phyloP scores from a whole-genome alignment of 2,888 invertebrate genomes.

The Mythimna pallens region DNA sequence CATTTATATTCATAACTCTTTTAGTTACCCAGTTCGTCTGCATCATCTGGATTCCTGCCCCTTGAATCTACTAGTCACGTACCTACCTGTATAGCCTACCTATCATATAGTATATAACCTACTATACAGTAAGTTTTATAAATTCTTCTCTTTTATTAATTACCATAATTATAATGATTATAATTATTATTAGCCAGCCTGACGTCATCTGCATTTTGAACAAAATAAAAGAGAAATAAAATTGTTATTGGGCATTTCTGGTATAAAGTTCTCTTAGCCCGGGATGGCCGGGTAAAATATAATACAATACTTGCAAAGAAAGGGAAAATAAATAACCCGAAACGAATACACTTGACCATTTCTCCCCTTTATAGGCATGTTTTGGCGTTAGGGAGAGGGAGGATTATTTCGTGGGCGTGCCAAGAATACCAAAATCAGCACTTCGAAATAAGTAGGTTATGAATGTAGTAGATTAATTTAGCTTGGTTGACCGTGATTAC shows the following conservation, averaged over 20 bases:
- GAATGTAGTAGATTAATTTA: conserved; percentile 45
- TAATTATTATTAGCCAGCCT: too few relatives aligned
- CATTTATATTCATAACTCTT: too few relatives aligned
- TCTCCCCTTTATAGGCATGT: conserved; percentile 30
- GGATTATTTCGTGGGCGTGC: conserved; percentile 42
- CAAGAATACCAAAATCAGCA: conserved; percentile 51
- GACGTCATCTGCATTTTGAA: background rate
- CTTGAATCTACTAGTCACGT: too few relatives aligned
- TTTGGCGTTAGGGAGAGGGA: conserved; percentile 24
- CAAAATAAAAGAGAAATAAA: background rate
- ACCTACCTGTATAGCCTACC: too few relatives aligned
- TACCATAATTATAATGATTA: too few relatives aligned
- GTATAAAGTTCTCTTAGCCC: background rate
- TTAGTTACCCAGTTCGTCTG: too few relatives aligned
- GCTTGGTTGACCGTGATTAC: conserved; percentile 33
- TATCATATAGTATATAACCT: too few relatives aligned
- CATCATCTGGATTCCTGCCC: too few relatives aligned
- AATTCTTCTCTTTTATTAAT: too few relatives aligned
- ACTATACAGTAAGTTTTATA: too few relatives aligned
- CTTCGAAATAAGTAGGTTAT: conserved; percentile 52
- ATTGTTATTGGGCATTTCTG: too few relatives aligned
- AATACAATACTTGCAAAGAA: conserved; percentile 34
- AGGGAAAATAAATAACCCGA: conserved; percentile 38
- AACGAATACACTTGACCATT: conserved; percentile 45
- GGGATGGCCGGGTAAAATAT: conserved; percentile 2